Evolutionary conservation across 2,888 invertebrate genomes (phyloP).

Genomic region (Pegoplata infirma): DNA sequence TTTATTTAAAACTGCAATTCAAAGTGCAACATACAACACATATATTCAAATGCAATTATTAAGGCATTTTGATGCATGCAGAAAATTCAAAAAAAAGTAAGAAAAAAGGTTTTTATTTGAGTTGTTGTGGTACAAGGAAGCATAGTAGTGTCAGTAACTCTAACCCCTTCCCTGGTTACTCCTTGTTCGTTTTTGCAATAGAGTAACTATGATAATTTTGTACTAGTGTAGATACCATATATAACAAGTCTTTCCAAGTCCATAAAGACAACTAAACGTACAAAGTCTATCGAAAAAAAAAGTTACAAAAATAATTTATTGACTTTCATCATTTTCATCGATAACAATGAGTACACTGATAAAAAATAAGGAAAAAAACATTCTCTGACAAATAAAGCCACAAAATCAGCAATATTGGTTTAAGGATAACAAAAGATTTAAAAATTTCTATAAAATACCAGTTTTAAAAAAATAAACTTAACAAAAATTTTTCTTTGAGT

Average conservation of each 20-base stretch:
- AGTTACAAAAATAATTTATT: slow-evolving; percentile 43
- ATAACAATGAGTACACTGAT: slow-evolving; percentile 20
- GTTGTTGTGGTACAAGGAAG: slow-evolving; percentile 39
- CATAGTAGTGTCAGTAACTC: background rate
- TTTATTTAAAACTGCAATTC: slow-evolving; percentile 47
- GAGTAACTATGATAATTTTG: background rate
- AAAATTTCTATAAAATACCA: too few species aligned
- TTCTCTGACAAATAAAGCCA: too few species aligned
- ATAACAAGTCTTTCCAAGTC: too few species aligned
- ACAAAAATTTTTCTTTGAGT: too few species aligned
- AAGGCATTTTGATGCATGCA: slow-evolving; percentile 16
- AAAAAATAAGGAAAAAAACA: too few species aligned
- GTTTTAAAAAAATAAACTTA: too few species aligned
- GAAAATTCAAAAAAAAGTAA: slow-evolving; percentile 17
- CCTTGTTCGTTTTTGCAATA: background rate
- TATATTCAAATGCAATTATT: slow-evolving; percentile 36
- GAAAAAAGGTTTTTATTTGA: background rate
- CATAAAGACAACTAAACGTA: background rate
- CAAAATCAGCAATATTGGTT: too few species aligned
- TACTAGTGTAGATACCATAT: slow-evolving; percentile 11
- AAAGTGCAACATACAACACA: slow-evolving; percentile 38
- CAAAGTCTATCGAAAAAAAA: slow-evolving; percentile 1
- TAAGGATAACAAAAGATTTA: too few species aligned
- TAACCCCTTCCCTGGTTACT: background rate
- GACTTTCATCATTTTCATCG: slow-evolving; percentile 49